phyloP scores from a whole-genome alignment of 2,888 invertebrate species.

The Melanotus villosus region DNA sequence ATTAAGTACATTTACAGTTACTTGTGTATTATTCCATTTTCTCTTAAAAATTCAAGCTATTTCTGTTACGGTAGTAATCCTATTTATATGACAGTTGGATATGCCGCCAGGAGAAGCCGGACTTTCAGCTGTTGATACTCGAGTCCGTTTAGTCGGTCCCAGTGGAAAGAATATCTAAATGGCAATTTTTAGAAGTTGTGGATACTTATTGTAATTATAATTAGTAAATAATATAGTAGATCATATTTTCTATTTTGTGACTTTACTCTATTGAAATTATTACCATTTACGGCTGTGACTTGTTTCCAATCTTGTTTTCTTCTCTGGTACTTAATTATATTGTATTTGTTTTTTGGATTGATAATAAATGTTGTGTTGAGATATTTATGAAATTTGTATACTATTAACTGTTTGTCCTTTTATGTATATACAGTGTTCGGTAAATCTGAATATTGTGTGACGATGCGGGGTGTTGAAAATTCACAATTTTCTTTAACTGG shows the following conservation, averaged over 20 bases:
- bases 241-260: slow-evolving; percentile 16
- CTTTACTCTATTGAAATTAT: slow-evolving; percentile 23
- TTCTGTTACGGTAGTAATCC: slow-evolving; percentile 23
- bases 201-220: neutral
- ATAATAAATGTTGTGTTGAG: slow-evolving; percentile 26
- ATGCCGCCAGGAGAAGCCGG: slow-evolving; percentile 47
- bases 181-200: neutral
- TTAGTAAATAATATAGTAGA: slow-evolving; percentile 6
- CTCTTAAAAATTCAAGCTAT: neutral
- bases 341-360: slow-evolving; percentile 24
- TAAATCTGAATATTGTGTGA: too few relatives aligned
- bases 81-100: slow-evolving; percentile 49
- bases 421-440: too few relatives aligned
- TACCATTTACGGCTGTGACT: slow-evolving; percentile 39
- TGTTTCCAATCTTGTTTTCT: slow-evolving; percentile 26
- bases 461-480: too few relatives aligned
- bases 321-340: slow-evolving; percentile 34
- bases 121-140: slow-evolving; percentile 48
- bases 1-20: too few relatives aligned
- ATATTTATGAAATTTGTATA: slow-evolving; percentile 20
- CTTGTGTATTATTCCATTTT: neutral
- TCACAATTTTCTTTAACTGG: too few relatives aligned
- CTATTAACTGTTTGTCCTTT: too few relatives aligned
- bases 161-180: slow-evolving; percentile 50
- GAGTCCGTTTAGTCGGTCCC: slow-evolving; percentile 49